These are phyloP conservation scores for Drosophila formosana DNA, from an alignment of 2,888 invertebrate species.

Conservation along the genomic window DNA sequence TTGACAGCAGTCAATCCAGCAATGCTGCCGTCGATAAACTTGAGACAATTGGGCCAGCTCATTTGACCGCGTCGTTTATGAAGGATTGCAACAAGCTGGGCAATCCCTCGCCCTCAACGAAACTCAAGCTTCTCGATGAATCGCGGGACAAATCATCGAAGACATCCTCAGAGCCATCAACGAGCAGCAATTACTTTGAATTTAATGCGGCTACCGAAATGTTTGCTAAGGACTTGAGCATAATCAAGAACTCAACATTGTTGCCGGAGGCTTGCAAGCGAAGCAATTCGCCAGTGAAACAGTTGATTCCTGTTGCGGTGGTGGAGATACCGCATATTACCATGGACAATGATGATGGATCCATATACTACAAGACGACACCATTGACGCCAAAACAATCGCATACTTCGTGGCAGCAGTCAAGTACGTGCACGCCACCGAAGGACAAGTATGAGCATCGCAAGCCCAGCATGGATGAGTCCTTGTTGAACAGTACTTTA, in stretches of 20 bases:
- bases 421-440: constrained; percentile 33
- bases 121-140: constrained; percentile 41
- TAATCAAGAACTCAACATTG: constrained; percentile 83
- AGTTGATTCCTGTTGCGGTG: neutral
- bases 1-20: neutral
- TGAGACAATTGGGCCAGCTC: constrained; percentile 27
- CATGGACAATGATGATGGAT: constrained; percentile 58
- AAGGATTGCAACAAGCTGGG: constrained; percentile 65
- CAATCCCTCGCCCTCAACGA: constrained; percentile 34
- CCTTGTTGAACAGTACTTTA: constrained; percentile 55
- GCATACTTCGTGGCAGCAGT: constrained; percentile 75
- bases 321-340: constrained; percentile 3
- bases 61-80: constrained; percentile 67
- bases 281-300: constrained; percentile 27
- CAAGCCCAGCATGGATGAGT: constrained; percentile 67
- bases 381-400: constrained; percentile 80
- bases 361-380: constrained; percentile 79
- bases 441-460: constrained; percentile 62
- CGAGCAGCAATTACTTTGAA: constrained; percentile 63
- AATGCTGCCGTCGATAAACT: constrained; percentile 11
- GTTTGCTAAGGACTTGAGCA: constrained; percentile 79
- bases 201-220: constrained; percentile 82
- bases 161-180: neutral
- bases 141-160: constrained; percentile 21
- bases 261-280: constrained; percentile 52